phyloP scores from a whole-genome alignment of 2,888 invertebrate species.

The Pyrrhosoma nymphula region DNA sequence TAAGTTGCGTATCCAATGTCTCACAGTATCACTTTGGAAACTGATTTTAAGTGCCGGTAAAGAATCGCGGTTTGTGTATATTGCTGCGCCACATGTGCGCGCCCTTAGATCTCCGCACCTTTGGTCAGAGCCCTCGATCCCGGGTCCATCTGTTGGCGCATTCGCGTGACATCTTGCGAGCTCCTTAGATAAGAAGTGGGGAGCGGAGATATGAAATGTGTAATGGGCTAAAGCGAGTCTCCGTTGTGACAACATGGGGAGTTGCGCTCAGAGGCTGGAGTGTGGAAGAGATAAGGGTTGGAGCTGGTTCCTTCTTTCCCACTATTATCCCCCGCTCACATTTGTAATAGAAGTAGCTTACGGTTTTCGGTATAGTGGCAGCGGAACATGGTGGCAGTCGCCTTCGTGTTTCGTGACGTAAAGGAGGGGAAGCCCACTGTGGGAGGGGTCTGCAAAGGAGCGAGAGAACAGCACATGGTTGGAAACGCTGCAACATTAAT shows the following conservation, averaged over 20 bases:
- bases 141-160: slow-evolving; percentile 54
- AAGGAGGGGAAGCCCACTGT: too few species aligned
- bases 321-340: not conserved
- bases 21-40: too few species aligned
- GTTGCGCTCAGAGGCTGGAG: not conserved
- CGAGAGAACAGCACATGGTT: too few species aligned
- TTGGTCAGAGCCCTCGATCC: slow-evolving; percentile 12
- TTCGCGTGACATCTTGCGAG: slow-evolving; percentile 39
- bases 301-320: not conserved
- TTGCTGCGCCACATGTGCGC: not conserved
- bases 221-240: not conserved
- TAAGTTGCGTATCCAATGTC: too few species aligned
- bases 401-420: too few species aligned
- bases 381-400: too few species aligned
- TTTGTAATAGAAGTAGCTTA: not conserved
- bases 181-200: slow-evolving; percentile 24
- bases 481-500: too few species aligned
- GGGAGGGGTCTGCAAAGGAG: too few species aligned
- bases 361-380: too few species aligned
- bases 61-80: not conserved
- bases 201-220: slow-evolving; percentile 24
- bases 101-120: not conserved
- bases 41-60: not conserved
- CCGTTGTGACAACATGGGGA: not conserved
- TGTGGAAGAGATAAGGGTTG: not conserved